Base-by-base conservation (phyloP, 2,113 vertebrate species). In the Spea multiplicata region DNA sequence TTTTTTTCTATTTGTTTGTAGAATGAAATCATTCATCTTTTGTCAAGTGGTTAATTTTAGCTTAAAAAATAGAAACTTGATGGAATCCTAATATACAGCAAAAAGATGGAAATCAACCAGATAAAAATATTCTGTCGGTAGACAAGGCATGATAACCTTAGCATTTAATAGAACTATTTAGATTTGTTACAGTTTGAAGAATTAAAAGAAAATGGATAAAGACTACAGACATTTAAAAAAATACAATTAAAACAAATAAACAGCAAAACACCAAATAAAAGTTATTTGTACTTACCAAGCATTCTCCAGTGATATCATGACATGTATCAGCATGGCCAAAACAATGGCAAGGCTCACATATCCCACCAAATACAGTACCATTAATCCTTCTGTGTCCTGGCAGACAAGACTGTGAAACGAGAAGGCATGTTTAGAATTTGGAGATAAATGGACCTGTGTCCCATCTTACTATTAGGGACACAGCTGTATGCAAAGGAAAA, bases 261-360 rank as follows among this genome's bases (percentile, higher is more conserved):
- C 30, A 1, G 30, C 30, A 30, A 30, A 30, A 2, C 30, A 30
- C 30, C 30, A 30, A 14, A n/a, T 3, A 17, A 45, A 5, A 59
- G 3, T 59, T 12, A 6, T 7, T 17, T n/a, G 53, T 64, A 87
- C 86, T 93, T 89, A 95, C 94, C 90, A 92, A 72, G 66, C 95
- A 96, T 12, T 89, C 82, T 66, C 91, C 95, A 0, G 92, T 94
- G 79, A 93, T 3, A 70, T 93, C 92, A 80, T 95, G 90, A 48
- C 94, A 96, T 3, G 14, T 74, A 0, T 90, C 88, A 0, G 93
- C 85, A 0, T 96, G 95, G 30, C 91, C 89, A 73, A 92, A 91
- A 82, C 95, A 96, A 0, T 73, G 88, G 61, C 95, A 96, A 0
- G 85, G 90, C 8, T 88, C 91, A 83, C 95, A 96, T 82, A 92